Base-by-base conservation (phyloP, 2,888 invertebrate species). In the Cephus rjabovi region DNA sequence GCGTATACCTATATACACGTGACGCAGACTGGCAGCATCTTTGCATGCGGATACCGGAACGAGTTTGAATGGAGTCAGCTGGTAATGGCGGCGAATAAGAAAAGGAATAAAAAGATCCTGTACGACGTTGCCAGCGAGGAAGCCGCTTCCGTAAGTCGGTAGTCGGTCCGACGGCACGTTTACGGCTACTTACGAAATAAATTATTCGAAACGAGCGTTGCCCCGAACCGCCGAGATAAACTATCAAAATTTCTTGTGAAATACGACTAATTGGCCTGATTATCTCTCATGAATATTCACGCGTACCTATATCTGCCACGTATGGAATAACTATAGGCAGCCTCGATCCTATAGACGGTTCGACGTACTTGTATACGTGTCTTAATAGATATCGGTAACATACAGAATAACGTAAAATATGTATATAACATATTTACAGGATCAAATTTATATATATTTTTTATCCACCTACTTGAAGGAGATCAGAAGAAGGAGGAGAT, bases 201-300 rank as follows among this genome's bases (percentile, higher is more conserved):
- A 71, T 71, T 71, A 71, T 71, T 71, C 71, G 23, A 33, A 71
- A 31, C 71, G 33, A 71, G 71, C 23, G 12, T 31, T 71, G 71
- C 71, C 33, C 23, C 1, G 71, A 34, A 71, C 71, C 4, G 2
- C 12, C 71, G 11, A 71, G 71, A 71, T 71, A 71, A 71, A 34
- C 71, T 33, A 71, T 71, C 71, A 71, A 71, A 69, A 69, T 40
- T 73, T 76, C 73, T 71, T 71, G 34, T 23, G 71, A 71, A 71
- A 71, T 71, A 31, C 71, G 34, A 73, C 76, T 76, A 76, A 76
- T 76, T 76, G 76, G 76, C 76, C 76, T 70, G 76, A 76, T 76
- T 76, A 76, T 15, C 37, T n/a, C 31, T 73, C 34, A 76, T 76
- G 76, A 76, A 76, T 76, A 76, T 76, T 76, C 73, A 76, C 40